Base-by-base conservation (phyloP, 2,113 vertebrate genomes). In the Poeciliopsis turrubarensis region DNA sequence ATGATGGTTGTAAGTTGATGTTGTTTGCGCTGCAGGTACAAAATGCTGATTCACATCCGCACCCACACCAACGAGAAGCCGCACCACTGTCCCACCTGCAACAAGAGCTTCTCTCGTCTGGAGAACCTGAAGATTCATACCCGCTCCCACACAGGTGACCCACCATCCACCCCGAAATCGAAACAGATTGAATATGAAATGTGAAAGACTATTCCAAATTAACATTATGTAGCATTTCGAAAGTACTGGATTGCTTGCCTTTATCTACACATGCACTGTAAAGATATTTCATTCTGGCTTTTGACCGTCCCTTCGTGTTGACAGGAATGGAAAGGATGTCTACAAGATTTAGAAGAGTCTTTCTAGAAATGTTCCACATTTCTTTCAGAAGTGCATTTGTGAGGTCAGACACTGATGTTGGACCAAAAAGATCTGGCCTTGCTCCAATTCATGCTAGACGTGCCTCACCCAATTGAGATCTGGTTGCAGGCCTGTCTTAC, bases 121-220 rank as follows among this genome's bases (percentile, higher is more conserved):
- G 98, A 99, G 88, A 99, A 99, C 91, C 96, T 99, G 67, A 99
- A 99, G 90, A 99, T 99, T 87, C 97, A 99, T 93, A 98, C 97
- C 70, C 96, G 97, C 70, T 99, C 97, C 0, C 97, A 99, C 89
- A 98, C 97, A 94, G 97, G 97, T 98, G 60, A 94, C 94, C 30
- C 1, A 2, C 3, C 8, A 27, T 60, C 31, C 60, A 62, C 12
- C 60, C 29, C 0, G 7, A 19, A 5, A 19, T 47, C 17, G 5
- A 47, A 47, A 47, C 44, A 7, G 19, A 47, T 17, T 19, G 17
- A 47, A 47, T 47, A 7, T 19, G 17, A 47, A 41, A 41, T 2
- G 17, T 4, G 17, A 19, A 47, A 47, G 44, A 47, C 1, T 47
- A 17, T 47, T 47, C 17, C 44, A 47, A 47, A 17, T 19, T 19